Evolutionary conservation across 2,888 invertebrate genomes (phyloP).

Genomic region (Ariolimax columbianus): DNA sequence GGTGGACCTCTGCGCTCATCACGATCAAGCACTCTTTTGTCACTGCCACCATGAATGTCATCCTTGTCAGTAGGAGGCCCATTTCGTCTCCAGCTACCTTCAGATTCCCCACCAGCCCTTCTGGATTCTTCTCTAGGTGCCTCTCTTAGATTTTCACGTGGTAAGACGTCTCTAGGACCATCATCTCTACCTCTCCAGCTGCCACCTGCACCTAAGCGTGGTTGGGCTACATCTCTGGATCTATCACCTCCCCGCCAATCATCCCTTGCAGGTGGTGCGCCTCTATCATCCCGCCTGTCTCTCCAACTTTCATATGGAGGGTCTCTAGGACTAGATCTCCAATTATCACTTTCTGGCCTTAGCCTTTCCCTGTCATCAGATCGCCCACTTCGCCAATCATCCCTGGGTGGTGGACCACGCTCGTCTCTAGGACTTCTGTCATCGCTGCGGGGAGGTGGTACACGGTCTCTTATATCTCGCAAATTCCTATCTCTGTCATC

Average conservation of each 20-base stretch:
- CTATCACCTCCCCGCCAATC: constrained; percentile 48
- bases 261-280: constrained; percentile 39
- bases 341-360: constrained; percentile 49
- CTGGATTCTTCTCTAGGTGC: constrained; percentile 22
- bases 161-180: constrained; percentile 49
- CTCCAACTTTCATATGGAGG: constrained; percentile 53
- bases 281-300: constrained; percentile 55
- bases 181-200: constrained; percentile 49
- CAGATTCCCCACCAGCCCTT: constrained; percentile 43
- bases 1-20: constrained; percentile 50
- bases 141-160: constrained; percentile 40
- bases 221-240: constrained; percentile 28
- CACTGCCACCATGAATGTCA: constrained; percentile 37
- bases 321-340: constrained; percentile 48
- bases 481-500: constrained; percentile 28
- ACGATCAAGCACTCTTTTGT: constrained; percentile 47
- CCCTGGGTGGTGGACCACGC: constrained; percentile 38
- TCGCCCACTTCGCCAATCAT: constrained; percentile 48
- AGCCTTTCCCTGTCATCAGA: constrained; percentile 39
- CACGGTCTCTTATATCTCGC: constrained; percentile 16
- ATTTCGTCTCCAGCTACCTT: constrained; percentile 41
- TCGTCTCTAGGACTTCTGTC: constrained; percentile 50
- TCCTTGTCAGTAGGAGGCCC: constrained; percentile 35
- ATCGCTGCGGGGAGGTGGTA: constrained; percentile 26
- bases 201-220: constrained; percentile 33